Base-by-base conservation (phyloP, 2,113 vertebrate species). In the Seriola rivoliana region DNA sequence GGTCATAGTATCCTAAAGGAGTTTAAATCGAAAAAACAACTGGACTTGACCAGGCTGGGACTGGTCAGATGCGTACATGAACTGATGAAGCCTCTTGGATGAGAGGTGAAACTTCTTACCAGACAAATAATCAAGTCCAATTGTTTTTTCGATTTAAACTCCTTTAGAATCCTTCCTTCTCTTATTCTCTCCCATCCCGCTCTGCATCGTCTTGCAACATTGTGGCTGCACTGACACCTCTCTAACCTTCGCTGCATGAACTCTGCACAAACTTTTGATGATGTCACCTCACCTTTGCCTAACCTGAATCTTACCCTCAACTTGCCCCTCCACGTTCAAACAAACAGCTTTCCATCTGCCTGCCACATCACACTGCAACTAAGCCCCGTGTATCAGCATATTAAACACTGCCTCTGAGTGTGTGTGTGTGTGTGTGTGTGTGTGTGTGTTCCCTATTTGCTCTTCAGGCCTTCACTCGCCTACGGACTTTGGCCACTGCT, bases 401-500 rank as follows among this genome's bases (percentile, higher is more conserved):
- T 89, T 86, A 90, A 89, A 75, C 88, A 72, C 78, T 73, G 75
- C 60, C 44, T 75, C 40, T 65, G 62, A 65, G 9, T 42, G 9
- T 42, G 10, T 6, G 34, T 36, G 34, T 36, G 64, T 78, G 65
- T 71, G 80, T 80, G 67, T 64, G 66, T 84, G 64, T 74, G 82
- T 83, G 76, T 64, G 88, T 80, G 82, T 58, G 78, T 81, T 88
- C 50, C 66, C 75, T 94, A 75, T 95, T 95, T 94, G 87, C 91
- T 94, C 89, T 92, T 85, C 58, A 71, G 84, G 89, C 89, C 87
- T 82, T 77, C 8, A 70, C 88, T 90, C 76, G 88, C 72, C 23
- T 50, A 69, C 60, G 93, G 94, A 96, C 95, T 96, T 96, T 96
- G 94, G 93, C 75, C 94, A 68, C 44, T 38, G 84, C 94, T 95